Conservation (phyloP, 2,888 invertebrate genomes). For the Perithous albicinctus region DNA sequence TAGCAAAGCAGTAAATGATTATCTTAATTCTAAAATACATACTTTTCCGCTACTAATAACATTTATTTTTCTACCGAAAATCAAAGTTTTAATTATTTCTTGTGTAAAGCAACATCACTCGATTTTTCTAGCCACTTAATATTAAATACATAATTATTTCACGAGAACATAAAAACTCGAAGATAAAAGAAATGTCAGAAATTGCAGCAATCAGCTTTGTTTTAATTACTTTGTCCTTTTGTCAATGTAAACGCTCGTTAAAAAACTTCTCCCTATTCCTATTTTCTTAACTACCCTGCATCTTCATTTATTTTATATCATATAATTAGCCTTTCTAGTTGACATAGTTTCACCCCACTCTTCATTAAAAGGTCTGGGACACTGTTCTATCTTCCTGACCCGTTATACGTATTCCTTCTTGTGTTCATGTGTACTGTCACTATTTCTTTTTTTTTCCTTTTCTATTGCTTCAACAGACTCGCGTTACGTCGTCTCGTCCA, state of each 20-base stretch:
- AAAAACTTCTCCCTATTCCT: neutral
- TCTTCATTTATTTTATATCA: slow-evolving; percentile 9
- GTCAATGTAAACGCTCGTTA: neutral
- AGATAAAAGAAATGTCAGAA: neutral
- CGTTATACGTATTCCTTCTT: slow-evolving; percentile 13
- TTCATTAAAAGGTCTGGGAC: slow-evolving; percentile 1
- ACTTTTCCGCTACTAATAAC: too few relatives aligned
- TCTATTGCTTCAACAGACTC: slow-evolving; percentile 40
- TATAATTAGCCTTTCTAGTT: neutral
- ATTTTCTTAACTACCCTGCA: neutral
- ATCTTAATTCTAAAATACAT: too few relatives aligned
- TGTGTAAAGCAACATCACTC: too few relatives aligned
- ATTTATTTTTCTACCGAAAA: too few relatives aligned
- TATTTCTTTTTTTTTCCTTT: neutral
- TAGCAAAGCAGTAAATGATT: too few relatives aligned
- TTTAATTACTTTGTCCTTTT: neutral
- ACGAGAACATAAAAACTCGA: neutral
- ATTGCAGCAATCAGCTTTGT: neutral
- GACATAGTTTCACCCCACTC: neutral
- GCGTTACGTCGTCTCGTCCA: slow-evolving; percentile 24
- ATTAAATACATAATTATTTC: neutral
- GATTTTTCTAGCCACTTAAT: neutral
- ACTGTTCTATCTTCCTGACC: neutral
- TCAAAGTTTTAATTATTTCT: too few relatives aligned
- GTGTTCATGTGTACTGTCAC: neutral